Base-by-base conservation (phyloP, 1,140 invertebrate species). In the Pseudoatta argentina region DNA sequence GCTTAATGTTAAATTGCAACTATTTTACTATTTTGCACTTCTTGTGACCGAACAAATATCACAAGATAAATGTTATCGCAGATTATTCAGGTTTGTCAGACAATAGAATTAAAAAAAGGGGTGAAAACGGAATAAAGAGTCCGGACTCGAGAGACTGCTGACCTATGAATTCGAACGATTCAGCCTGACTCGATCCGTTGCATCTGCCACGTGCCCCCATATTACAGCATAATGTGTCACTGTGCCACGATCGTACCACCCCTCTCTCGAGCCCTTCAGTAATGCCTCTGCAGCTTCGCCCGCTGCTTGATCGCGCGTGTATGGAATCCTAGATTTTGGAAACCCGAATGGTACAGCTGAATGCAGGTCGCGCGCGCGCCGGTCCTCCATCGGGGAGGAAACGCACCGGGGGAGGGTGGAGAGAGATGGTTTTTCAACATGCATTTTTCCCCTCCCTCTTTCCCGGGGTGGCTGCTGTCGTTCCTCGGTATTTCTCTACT, bases 201-300 rank as follows among this genome's bases (percentile, higher is more conserved):
- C 94, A 94, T 94, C 94, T 95, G 94, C 93, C 93, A 93, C 93
- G 92, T 94, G 94, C 90, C 93, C 92, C 93, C 91, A 94, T 92
- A 94, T 94, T 94, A 94, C 90, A 86, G 91, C 90, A 92, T 94
- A 95, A 95, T 94, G 92, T 94, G 94, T 94, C 93, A 95, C 94
- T 94, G 93, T 95, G 94, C 93, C 94, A 94, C 91, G 89, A 82
- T 24, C 77, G 24, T 66, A 76, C 64, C 64, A 79, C 61, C 79
- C 66, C 83, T 63, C 86, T 91, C 88, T 92, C 67, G 51, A 85
- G 82, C 89, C 85, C 88, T 91, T 89, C 86, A 77, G 72, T 75
- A 72, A 79, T 53, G 89, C 86, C 71, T 27, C 71, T 27, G 75
- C 90, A 91, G 85, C 86, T 69, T 77, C 90, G 83, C 75, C 87